Evolutionary conservation across 2,113 vertebrate genomes (phyloP), one percentile per base, ranked within the genome.

Genomic region (Chaetura pelagica): DNA sequence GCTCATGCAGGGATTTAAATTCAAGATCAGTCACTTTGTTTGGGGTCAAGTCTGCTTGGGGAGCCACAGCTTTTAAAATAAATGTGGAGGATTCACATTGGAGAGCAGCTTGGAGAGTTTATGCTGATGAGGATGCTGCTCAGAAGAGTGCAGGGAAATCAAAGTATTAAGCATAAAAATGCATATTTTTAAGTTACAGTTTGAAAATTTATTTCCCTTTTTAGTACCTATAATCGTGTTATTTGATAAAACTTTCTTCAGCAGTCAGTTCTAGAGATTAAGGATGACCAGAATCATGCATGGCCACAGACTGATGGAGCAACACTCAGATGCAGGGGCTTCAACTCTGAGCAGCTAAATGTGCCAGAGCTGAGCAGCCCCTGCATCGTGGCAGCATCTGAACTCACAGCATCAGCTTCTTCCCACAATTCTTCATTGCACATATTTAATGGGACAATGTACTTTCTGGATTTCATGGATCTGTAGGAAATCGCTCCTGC

Each of bases 321-420:
- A 72, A 34, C 48, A 63, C 38, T 54, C 24, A 18, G 76, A 32
- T 5, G 26, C 42, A 51, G 44, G 17, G 67, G 46, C 24, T 27
- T 68, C 34, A 78, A 22, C 7, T 20, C 1, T 0, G 22, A 51
- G 30, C n/a, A 46, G 38, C 27, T 17, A 9, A 12, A n/a, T 57
- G 44, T 84, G 49, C 54, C 22, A 49, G 44, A 34, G 59, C 51
- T 48, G n/a, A n/a, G 61, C 69, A 62, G 24, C 61, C 30, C 20
- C 29, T 72, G 34, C 48, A 16, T 30, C 22, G 3, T 7, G 38
- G 74, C 44, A 35, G 9, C 15, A 9, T 22, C 19, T 72, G 68
- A 61, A 61, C 63, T 69, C 2, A 0, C 27, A 18, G 34, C 21
- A 10, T 51, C 0, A 0, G 20, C 51, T 32, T 32, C 66, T 46